Evolutionary conservation across 30 jellyfish, hydroid and myxozoan species (phyloP), one percentile per base, ranked within the genome.

Genomic region (Pseudorhiza aurosa): DNA sequence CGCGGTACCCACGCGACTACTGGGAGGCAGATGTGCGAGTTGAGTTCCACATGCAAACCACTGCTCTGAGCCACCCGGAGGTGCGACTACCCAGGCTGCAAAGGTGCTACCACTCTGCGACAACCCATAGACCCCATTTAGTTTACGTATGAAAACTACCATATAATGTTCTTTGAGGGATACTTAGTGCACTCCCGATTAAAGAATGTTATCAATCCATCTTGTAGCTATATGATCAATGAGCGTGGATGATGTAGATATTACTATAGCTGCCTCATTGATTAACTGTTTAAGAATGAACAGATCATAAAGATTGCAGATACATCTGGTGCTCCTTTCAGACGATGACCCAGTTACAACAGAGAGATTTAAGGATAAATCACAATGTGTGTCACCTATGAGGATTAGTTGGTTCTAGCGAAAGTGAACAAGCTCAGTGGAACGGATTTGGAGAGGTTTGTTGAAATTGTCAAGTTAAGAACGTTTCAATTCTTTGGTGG

Each of bases 181-280:
- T n/a, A 68, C 21, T 37, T 68, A 24, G 49, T 68, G 68, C 12
- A 68, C 67, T 28, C 82, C 82, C 9, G 82, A 68, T 25, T 2
- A 19, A 0, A 18, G 0, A 40, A 40, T 39, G 68, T 58, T 27
- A 10, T 35, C 45, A 35, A 35, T 7, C 19, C 28, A n/a, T 0
- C 68, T 68, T 43, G 83, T 17, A 14, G 70, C 40, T n/a, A 68
- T 39, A 44, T 43, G 83, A 33, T 68, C 68, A 40, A 37, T 68
- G 60, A 46, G 60, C 7, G 19, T 46, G 6, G 19, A 17, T 1
- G 49, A 68, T 36, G 42, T 40, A 7, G 17, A 19, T 37, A 8
- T 68, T 68, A 2, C 60, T 12, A 6, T 46, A 14, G 60, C 40
- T 9, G 44, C 14, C 63, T 47, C 70, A 91, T 58, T 32, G 19